phyloP scores from a whole-genome alignment of 2,797 vertebrate species.

The Lithobates pipiens region DNA sequence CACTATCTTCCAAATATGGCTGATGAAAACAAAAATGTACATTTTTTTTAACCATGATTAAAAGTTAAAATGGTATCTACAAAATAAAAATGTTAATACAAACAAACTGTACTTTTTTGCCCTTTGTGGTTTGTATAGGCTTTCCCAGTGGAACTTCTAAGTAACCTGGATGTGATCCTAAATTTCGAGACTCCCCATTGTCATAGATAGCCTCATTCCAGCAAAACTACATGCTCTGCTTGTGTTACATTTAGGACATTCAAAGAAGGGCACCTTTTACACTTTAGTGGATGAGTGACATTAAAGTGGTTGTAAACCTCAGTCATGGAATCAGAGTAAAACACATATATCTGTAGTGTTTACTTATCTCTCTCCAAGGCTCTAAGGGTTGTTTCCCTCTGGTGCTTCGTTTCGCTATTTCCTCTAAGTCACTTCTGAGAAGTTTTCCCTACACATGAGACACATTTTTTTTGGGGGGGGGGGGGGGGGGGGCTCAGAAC shows the following conservation, averaged over 20 bases:
- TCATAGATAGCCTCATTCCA: not conserved
- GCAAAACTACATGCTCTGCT: not conserved
- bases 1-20: slow-evolving; percentile 51
- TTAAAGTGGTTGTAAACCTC: too few relatives aligned
- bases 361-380: too few relatives aligned
- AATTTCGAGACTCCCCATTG: not conserved
- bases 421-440: too few relatives aligned
- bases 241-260: not conserved
- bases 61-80: slow-evolving; percentile 47
- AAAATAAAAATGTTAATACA: slow-evolving; percentile 58
- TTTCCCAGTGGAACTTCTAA: not conserved
- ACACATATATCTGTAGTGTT: too few relatives aligned
- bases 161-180: not conserved
- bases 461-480: too few relatives aligned
- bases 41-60: slow-evolving; percentile 50
- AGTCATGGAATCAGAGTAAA: too few relatives aligned
- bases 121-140: not conserved
- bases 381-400: too few relatives aligned
- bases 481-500: too few relatives aligned
- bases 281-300: too few relatives aligned
- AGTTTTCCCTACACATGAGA: too few relatives aligned
- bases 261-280: too few relatives aligned
- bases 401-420: too few relatives aligned
- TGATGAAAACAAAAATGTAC: slow-evolving; percentile 52
- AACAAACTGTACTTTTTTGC: not conserved